A percentile compares a stretch with the other conserved stretches of the same genome.
These are phyloP conservation scores for Barnardius zonarius DNA, from an alignment of 2,113 vertebrate genomes.

Conservation along the genomic window DNA sequence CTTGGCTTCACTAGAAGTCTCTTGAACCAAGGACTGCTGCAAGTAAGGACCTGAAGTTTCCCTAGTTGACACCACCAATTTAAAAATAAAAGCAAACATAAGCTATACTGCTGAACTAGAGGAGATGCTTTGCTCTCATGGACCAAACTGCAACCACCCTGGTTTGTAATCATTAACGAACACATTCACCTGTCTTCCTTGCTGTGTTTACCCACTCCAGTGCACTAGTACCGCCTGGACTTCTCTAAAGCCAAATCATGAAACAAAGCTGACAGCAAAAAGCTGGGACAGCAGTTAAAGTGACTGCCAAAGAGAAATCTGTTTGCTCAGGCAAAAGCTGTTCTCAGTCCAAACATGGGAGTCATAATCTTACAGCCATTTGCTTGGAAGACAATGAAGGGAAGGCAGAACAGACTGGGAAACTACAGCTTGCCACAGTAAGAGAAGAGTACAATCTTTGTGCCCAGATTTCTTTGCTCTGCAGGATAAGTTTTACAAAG, in stretches of 20 bases:
- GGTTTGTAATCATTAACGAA: neutral
- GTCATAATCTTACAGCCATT: conserved; percentile 42
- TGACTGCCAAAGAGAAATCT: conserved; percentile 49
- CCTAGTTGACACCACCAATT: neutral
- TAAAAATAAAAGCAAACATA: neutral
- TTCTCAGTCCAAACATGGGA: conserved; percentile 55
- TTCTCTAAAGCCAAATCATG: neutral
- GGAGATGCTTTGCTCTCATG: neutral
- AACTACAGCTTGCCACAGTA: neutral
- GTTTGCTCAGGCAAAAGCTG: conserved; percentile 57
- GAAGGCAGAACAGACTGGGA: conserved; percentile 45
- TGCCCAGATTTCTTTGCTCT: conserved; percentile 58
- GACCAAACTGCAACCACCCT: neutral
- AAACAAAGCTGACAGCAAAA: conserved; percentile 38
- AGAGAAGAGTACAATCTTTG: conserved; percentile 34
- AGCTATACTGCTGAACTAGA: neutral
- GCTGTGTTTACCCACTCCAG: neutral
- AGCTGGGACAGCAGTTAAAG: conserved; percentile 52
- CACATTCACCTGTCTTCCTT: neutral
- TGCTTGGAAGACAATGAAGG: conserved; percentile 65
- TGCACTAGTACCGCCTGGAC: neutral
- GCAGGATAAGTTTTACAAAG: conserved; percentile 44
- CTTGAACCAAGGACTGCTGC: neutral
- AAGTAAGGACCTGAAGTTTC: neutral
- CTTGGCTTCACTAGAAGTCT: neutral